Conservation (phyloP, 2,113 vertebrate genomes). For the Drymodes brunneopygia region DNA sequence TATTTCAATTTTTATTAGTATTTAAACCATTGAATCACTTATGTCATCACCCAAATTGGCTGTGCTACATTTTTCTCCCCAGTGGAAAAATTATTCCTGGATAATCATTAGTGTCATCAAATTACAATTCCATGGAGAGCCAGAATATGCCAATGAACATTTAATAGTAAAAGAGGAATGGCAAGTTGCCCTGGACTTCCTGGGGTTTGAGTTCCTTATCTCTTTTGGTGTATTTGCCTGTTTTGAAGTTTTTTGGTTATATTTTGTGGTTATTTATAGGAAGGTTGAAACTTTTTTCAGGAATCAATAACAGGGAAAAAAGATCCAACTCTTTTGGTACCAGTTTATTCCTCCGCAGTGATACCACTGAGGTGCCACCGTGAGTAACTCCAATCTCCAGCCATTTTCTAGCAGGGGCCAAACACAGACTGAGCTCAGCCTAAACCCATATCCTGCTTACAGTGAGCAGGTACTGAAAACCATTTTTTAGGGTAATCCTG, state of each 20-base stretch:
- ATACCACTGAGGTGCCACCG: background rate
- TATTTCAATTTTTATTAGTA: constrained; percentile 7
- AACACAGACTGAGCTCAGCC: background rate
- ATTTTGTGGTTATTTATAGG: background rate
- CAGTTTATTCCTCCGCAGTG: background rate
- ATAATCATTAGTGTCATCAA: constrained; percentile 33
- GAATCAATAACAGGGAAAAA: background rate
- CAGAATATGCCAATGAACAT: background rate
- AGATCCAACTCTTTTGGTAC: background rate
- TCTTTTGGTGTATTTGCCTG: background rate
- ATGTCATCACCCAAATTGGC: background rate
- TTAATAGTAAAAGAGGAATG: background rate
- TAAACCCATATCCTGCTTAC: background rate
- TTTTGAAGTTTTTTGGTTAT: background rate
- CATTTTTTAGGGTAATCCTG: background rate
- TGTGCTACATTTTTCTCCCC: background rate
- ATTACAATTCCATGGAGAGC: constrained; percentile 11
- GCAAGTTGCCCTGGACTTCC: background rate
- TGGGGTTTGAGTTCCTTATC: background rate
- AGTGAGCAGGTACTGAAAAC: background rate
- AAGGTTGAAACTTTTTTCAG: background rate
- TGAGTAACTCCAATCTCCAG: background rate
- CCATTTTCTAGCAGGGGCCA: background rate
- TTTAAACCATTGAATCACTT: constrained; percentile 10
- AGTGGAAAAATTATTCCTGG: background rate